Evolutionary conservation across 2,888 invertebrate genomes (phyloP).

Genomic region (Oxytorus armatus): DNA sequence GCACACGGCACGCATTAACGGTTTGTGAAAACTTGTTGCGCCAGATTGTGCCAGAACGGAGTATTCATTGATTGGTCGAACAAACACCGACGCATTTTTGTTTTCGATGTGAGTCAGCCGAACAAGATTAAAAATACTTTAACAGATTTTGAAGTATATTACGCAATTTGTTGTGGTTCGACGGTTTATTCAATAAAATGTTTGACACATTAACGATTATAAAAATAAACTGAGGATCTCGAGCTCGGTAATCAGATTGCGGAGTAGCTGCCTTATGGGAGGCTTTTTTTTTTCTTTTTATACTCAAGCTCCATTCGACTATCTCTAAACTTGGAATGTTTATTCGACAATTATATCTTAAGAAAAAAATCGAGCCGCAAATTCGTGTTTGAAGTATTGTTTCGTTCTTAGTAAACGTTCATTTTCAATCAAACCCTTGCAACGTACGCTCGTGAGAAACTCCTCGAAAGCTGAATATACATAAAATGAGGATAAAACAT

Average conservation of each 20-base stretch:
- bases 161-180: neutral
- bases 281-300: neutral
- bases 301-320: neutral
- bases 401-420: neutral
- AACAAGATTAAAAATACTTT: constrained; percentile 7
- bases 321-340: constrained; percentile 47
- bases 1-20: constrained; percentile 6
- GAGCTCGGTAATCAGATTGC: constrained; percentile 5
- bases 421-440: neutral
- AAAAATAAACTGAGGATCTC: constrained; percentile 39
- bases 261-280: constrained; percentile 33
- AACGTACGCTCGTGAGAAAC: constrained; percentile 1
- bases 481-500: constrained; percentile 7
- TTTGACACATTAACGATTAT: constrained; percentile 55
- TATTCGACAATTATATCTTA: constrained; percentile 7
- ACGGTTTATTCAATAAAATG: constrained; percentile 55
- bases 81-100: neutral
- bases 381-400: neutral
- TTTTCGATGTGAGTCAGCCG: neutral
- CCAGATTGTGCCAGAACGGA: constrained; percentile 30
- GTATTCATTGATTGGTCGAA: neutral
- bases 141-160: constrained; percentile 1
- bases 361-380: constrained; percentile 16
- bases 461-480: constrained; percentile 40
- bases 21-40: neutral